Evolutionary conservation across 2,113 vertebrate species (phyloP).

Genomic region (Elephas maximus): DNA sequence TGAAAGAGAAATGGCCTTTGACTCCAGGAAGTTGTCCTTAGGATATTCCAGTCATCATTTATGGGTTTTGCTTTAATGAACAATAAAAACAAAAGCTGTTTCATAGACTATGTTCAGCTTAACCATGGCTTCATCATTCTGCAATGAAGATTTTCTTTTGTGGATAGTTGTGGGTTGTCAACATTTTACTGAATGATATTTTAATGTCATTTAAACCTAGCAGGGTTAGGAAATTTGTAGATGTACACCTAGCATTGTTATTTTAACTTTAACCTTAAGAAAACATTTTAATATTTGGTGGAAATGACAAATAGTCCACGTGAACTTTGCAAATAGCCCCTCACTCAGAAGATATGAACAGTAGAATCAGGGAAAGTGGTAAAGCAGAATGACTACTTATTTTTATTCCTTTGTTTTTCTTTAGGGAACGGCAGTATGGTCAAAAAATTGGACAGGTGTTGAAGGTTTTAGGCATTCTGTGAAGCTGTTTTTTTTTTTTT

Average conservation of each 20-base stretch:
- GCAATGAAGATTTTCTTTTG: neutral
- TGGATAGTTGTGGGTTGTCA: neutral
- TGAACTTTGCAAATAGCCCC: neutral
- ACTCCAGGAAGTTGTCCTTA: slow-evolving; percentile 59
- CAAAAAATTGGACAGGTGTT: neutral
- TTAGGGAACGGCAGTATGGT: neutral
- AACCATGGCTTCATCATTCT: neutral
- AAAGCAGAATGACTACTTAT: neutral
- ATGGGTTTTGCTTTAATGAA: slow-evolving; percentile 68
- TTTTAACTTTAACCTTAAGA: slow-evolving; percentile 15
- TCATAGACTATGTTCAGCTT: neutral
- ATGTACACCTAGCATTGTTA: neutral
- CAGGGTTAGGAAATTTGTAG: neutral
- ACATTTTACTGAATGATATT: neutral
- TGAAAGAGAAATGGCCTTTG: slow-evolving; percentile 45
- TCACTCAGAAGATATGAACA: neutral
- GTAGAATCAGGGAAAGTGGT: neutral
- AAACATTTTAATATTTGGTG: slow-evolving; percentile 35
- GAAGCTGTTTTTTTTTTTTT: slow-evolving; percentile 20
- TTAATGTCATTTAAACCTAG: slow-evolving; percentile 40
- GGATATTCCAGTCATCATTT: slow-evolving; percentile 49
- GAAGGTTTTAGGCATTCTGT: slow-evolving; percentile 23
- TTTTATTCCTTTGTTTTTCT: slow-evolving; percentile 18
- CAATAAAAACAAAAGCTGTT: slow-evolving; percentile 61
- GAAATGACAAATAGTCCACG: neutral